A percentile compares a stretch with the other conserved stretches of the same genome.
Conservation (phyloP, 2,113 vertebrate species). For the Isurus oxyrinchus region DNA sequence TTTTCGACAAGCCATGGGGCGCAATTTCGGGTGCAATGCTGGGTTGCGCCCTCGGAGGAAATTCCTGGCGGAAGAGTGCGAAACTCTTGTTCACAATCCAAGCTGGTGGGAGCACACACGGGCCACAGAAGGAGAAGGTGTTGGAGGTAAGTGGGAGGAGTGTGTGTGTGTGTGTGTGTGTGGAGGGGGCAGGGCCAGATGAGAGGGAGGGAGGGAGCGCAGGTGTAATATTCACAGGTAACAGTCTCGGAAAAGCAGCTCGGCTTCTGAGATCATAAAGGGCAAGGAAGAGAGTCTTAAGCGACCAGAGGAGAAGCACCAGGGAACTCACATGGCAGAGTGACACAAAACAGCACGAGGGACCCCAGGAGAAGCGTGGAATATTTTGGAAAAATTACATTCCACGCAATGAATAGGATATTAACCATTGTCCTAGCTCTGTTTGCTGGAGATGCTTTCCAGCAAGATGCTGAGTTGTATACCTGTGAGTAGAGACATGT, state of each 20-base stretch:
- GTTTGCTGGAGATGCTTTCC: neutral
- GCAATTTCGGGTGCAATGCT: neutral
- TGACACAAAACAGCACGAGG: neutral
- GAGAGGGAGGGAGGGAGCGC: neutral
- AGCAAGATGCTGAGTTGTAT: neutral
- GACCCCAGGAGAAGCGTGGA: neutral
- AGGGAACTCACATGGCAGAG: neutral
- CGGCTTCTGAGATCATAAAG: neutral
- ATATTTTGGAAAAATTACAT: neutral
- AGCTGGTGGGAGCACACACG: neutral
- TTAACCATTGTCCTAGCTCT: neutral
- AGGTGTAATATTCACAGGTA: slow-evolving; percentile 4
- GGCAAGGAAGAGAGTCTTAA: neutral
- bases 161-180: neutral
- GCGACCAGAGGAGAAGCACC: neutral
- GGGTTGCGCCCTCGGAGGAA: neutral
- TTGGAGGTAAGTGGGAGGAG: neutral
- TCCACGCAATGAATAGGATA: neutral
- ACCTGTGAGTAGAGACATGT: slow-evolving; percentile 15
- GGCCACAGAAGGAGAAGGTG: neutral
- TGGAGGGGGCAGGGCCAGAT: neutral
- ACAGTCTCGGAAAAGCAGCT: neutral
- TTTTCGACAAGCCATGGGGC: neutral
- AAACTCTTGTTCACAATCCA: neutral
- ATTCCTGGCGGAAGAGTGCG: neutral